Evolutionary conservation across 2,888 invertebrate species (phyloP), one percentile per base, ranked within the genome.

Genomic region (Plebejus anna): DNA sequence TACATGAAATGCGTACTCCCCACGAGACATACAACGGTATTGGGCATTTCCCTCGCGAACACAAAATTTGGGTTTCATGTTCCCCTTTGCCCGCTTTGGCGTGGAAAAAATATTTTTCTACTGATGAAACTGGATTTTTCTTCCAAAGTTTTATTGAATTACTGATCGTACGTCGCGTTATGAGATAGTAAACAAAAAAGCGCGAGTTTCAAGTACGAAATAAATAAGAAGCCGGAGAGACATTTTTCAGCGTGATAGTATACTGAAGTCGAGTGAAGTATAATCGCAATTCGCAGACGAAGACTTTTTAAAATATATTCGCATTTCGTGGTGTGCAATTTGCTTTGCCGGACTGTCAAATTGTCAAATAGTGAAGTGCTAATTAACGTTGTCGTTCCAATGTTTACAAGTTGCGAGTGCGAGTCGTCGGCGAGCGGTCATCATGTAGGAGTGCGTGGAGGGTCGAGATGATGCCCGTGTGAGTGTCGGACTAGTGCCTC

Each of bases 11-110:
- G 85, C 85, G 89, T 87, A 94, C 94, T 94, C 94, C 94, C 89
- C 90, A 91, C 92, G 92, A 94, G 95, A 95, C 94, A 94, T 90
- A 90, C 91, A 92, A 94, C 92, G 92, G 94, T 94, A 94, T 92
- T 91, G 94, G 91, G 93, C 92, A 94, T 94, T 94, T 94, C 93
- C 92, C 91, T 85, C 84, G 85, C 89, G 90, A 90, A 90, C 92
- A 92, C 90, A 92, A 93, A 94, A 89, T 93, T 92, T 91, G 92
- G 93, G 91, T 91, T 92, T 91, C 91, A 90, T 90, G 90, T 91
- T 91, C 89, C 88, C 81, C 82, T 86, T 84, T 88, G 70, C 76
- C 72, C 42, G 71, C 85, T 86, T 87, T 86, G 86, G 86, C 85
- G 90, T 88, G 87, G 84, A 80, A 82, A 77, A 80, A 87, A 84